Base-by-base conservation (phyloP, 2,113 vertebrate genomes). In the Elaphurus davidianus region DNA sequence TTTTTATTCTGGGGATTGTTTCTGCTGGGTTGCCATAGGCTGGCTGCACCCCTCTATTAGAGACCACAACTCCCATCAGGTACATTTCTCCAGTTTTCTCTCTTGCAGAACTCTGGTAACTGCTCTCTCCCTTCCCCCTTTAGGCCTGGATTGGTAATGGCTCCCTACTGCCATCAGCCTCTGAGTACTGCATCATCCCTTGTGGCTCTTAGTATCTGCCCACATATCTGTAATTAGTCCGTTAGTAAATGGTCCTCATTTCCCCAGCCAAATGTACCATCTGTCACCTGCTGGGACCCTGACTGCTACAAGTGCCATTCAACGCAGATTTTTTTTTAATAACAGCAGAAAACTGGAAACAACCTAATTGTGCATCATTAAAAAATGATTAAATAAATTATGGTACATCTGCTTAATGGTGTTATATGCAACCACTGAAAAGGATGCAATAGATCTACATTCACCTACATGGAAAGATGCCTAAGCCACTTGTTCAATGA, bases 351-450 rank as follows among this genome's bases (percentile, higher is more conserved):
- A 81, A 93, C 64, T 87, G 62, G 67, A 86, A 96, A 82, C 16
- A 94, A 78, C 17, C 55, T 94, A 87, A 89, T 52, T 88, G 55
- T 93, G 94, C 16, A 71, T 54, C 76, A 59, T 85, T 90, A 33
- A 64, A 81, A 95, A 64, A 81, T 60, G 28, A 83, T 25, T 90
- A 95, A 87, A 94, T 82, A 88, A 85, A 91, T 67, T 67, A 57
- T 11, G 13, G 23, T 85, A 62, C 36, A 62, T 62, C 60, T 78
- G 21, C 21, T 86, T 50, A 86, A 36, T 78, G 33, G 55, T 87
- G 36, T 82, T 84, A 57, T 3, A 86, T 7, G 13, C 27, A 84
- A n/a, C 13, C 62, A 81, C 67, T 83, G 21, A 82, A 94, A 90
- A 62, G n/a, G 27, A 52, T 50, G 13, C 0, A 71, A 36, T 57